phyloP scores from a whole-genome alignment of 1,140 invertebrate species.

The Aporrectodea caliginosa region DNA sequence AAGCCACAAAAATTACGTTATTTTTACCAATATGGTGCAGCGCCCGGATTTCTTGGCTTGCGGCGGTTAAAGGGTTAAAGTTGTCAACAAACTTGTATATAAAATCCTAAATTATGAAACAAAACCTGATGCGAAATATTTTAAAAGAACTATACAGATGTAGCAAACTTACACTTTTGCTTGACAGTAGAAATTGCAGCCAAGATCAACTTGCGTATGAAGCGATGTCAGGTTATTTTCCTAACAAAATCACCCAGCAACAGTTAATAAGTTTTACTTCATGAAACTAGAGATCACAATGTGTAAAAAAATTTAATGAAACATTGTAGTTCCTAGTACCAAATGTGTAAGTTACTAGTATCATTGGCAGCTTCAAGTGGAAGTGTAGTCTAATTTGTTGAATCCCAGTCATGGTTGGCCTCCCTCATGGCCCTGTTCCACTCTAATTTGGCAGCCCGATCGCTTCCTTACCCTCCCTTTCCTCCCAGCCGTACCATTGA shows the following conservation, averaged over 20 bases:
- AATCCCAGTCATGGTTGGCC: too few species aligned
- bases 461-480: too few species aligned
- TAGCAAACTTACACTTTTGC: constrained; percentile 45
- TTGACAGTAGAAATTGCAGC: constrained; percentile 65
- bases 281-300: not conserved
- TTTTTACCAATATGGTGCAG: too few species aligned
- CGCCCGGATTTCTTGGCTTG: too few species aligned
- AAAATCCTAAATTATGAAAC: not conserved
- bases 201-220: constrained; percentile 75
- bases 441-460: too few species aligned
- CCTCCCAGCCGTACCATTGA: too few species aligned
- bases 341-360: too few species aligned
- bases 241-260: constrained; percentile 32
- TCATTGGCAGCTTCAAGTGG: too few species aligned
- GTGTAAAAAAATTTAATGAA: not conserved
- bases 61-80: not conserved
- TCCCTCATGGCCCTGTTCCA: too few species aligned
- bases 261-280: constrained; percentile 10
- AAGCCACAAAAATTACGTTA: not conserved
- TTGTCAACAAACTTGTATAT: not conserved
- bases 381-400: too few species aligned
- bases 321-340: not conserved
- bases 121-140: not conserved
- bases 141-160: not conserved
- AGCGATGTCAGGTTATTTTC: constrained; percentile 64